Conservation (phyloP, 2,888 invertebrate species). For the Eupithecia insigniata region DNA sequence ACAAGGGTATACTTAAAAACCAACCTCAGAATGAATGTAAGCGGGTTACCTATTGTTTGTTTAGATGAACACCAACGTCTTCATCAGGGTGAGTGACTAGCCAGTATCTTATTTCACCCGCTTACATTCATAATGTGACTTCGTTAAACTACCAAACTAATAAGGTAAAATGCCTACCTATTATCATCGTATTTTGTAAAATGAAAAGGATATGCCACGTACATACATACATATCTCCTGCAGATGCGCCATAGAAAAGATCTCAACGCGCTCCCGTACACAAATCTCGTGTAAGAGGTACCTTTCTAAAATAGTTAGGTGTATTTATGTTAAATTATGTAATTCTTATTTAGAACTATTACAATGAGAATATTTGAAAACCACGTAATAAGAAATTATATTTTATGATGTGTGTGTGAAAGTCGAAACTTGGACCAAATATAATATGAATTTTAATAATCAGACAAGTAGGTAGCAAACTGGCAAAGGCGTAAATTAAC, state of each 20-base stretch:
- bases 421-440: background rate
- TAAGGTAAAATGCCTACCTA: too few relatives aligned
- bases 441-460: background rate
- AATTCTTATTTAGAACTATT: background rate
- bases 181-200: too few relatives aligned
- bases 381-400: constrained; percentile 5
- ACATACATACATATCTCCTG: background rate
- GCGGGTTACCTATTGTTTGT: too few relatives aligned
- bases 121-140: too few relatives aligned
- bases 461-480: background rate
- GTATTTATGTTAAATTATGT: too few relatives aligned
- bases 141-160: too few relatives aligned
- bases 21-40: too few relatives aligned
- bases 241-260: constrained; percentile 16
- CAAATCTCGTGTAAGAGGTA: background rate
- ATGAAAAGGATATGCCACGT: too few relatives aligned
- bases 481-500: background rate
- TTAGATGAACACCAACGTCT: too few relatives aligned
- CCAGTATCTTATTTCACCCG: too few relatives aligned
- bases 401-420: constrained; percentile 5
- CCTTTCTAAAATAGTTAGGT: background rate
- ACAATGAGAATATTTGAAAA: background rate
- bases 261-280: constrained; percentile 20
- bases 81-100: too few relatives aligned
- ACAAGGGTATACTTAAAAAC: too few relatives aligned